Conservation (phyloP, 2,797 vertebrate species). For the Vultur gryphus region DNA sequence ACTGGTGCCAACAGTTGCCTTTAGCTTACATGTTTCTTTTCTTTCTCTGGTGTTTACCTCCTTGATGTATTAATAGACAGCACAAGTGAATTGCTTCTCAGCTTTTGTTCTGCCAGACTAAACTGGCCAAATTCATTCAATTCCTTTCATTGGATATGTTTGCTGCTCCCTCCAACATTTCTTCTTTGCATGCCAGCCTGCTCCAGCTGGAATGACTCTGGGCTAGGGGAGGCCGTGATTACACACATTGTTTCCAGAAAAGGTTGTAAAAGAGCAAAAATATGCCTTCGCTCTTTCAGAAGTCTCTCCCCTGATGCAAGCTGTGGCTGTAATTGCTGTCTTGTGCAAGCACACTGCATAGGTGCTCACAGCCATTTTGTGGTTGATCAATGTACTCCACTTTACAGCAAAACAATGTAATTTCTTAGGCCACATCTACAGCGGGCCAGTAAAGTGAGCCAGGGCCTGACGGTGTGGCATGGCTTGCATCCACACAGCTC, state of each 20-base stretch:
- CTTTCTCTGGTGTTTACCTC: background rate
- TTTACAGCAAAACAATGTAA: background rate
- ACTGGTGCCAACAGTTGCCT: background rate
- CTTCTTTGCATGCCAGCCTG: background rate
- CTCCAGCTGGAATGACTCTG: background rate
- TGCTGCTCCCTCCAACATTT: background rate
- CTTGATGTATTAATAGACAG: background rate
- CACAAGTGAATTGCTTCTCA: background rate
- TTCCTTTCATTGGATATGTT: background rate
- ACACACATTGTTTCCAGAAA: background rate
- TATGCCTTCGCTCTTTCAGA: background rate
- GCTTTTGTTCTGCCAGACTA: background rate
- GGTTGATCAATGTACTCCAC: background rate
- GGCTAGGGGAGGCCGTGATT: background rate
- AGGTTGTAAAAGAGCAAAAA: background rate
- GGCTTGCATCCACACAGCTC: background rate
- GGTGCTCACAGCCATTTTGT: background rate
- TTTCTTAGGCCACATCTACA: background rate
- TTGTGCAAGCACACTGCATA: fast-evolving
- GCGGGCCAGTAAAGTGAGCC: background rate
- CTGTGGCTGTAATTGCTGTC: background rate
- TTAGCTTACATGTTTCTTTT: background rate
- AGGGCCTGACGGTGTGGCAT: background rate
- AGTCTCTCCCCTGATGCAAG: background rate
- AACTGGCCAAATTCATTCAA: background rate